A percentile compares a stretch with the other conserved stretches of the same genome.
These are phyloP conservation scores for Hymenopus coronatus DNA, from an alignment of 2,888 invertebrate species.

Conservation along the genomic window DNA sequence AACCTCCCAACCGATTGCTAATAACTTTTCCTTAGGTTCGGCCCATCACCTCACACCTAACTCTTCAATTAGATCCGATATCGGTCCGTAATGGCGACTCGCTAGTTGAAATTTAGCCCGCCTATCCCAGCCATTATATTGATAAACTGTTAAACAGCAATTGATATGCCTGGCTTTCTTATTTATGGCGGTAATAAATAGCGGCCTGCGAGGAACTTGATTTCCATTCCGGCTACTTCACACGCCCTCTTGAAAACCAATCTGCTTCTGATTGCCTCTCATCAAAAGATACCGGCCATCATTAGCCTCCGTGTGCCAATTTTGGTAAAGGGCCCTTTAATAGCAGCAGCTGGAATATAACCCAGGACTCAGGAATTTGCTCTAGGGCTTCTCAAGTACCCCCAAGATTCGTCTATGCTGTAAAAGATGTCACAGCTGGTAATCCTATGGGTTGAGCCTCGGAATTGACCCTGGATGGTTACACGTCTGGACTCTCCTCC, in stretches of 20 bases:
- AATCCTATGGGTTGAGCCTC: too few relatives aligned
- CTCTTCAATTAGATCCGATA: conserved; percentile 2
- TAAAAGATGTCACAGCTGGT: too few relatives aligned
- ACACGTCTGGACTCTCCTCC: too few relatives aligned
- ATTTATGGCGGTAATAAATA: conserved; percentile 1
- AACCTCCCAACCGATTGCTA: conserved; percentile 4
- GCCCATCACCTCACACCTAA: not conserved
- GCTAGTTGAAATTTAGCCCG: not conserved
- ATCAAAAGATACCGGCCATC: not conserved
- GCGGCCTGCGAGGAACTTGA: not conserved
- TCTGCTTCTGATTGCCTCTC: not conserved
- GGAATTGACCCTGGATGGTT: too few relatives aligned
- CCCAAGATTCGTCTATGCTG: too few relatives aligned
- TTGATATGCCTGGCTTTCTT: not conserved
- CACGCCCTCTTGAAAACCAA: not conserved
- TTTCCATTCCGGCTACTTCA: not conserved
- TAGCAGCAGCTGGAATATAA: not conserved
- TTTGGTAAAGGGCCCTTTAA: not conserved
- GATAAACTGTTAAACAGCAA: conserved; percentile 9
- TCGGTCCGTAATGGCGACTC: not conserved
- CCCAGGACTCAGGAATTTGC: not conserved
- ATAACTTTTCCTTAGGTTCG: not conserved
- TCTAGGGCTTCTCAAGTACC: not conserved
- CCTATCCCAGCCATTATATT: not conserved
- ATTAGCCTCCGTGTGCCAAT: not conserved